Percentiles rank a stretch among this genome's conserved stretches.
phyloP scores from a whole-genome alignment of 1,140 invertebrate species.

The Cydia pomonella region DNA sequence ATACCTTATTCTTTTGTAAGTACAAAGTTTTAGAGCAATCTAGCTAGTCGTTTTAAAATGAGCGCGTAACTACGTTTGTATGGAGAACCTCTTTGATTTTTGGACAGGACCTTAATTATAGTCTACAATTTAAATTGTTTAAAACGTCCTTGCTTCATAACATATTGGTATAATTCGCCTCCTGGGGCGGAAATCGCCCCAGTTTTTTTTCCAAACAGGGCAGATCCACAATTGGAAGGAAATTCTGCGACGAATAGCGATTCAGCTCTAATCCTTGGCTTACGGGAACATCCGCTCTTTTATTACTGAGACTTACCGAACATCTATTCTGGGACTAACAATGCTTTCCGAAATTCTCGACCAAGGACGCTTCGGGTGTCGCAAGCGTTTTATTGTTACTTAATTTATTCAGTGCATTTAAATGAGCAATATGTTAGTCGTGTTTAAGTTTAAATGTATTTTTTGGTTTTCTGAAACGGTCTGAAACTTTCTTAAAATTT shows the following conservation, averaged over 20 bases:
- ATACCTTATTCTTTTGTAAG: no score
- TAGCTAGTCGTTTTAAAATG: no score
- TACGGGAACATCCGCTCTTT: background rate
- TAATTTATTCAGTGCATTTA: background rate
- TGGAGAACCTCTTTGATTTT: no score
- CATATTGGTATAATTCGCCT: no score
- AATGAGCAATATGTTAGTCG: background rate
- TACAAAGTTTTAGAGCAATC: no score
- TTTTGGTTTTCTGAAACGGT: background rate
- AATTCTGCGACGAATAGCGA: slow-evolving; percentile 13
- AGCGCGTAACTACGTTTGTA: no score
- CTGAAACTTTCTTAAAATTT: no score
- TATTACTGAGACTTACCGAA: slow-evolving; percentile 5
- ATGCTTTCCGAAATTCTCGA: background rate
- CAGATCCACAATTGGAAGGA: background rate
- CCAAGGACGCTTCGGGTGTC: background rate
- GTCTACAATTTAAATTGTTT: no score
- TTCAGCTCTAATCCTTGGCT: slow-evolving; percentile 1
- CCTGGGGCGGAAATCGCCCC: background rate
- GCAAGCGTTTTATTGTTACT: background rate
- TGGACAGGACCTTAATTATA: no score
- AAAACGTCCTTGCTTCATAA: no score
- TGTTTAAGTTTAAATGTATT: background rate
- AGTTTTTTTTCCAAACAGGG: background rate
- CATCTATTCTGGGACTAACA: background rate